Percentiles rank a stretch among this genome's conserved stretches.
Conservation (phyloP, 2,888 invertebrate genomes). For the Chironomus riparius region DNA sequence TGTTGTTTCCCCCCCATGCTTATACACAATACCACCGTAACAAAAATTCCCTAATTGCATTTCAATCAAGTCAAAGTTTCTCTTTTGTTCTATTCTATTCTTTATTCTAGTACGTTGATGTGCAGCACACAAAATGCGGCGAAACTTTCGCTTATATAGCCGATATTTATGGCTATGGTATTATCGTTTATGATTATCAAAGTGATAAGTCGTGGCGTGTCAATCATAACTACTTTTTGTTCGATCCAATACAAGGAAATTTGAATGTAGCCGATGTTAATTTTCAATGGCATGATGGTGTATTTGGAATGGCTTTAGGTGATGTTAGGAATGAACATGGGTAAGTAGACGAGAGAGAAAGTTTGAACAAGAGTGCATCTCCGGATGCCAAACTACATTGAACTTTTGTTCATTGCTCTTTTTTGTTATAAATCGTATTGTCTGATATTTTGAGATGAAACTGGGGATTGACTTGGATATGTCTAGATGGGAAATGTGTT, state of each 20-base stretch:
- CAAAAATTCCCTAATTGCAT: background rate
- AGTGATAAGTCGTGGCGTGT: slow-evolving; percentile 70
- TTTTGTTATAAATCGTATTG: background rate
- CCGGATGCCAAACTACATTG: background rate
- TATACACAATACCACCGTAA: too few relatives aligned
- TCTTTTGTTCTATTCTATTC: background rate
- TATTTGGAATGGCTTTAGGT: slow-evolving; percentile 60
- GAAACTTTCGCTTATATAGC: slow-evolving; percentile 69
- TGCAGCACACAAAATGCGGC: slow-evolving; percentile 45
- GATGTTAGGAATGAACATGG: background rate
- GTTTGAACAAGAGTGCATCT: background rate
- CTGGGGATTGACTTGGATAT: too few relatives aligned
- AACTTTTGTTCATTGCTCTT: background rate
- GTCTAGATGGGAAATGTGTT: too few relatives aligned
- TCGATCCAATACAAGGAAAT: slow-evolving; percentile 68
- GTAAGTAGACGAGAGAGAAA: background rate
- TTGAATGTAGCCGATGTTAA: slow-evolving; percentile 67
- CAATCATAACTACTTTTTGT: slow-evolving; percentile 73
- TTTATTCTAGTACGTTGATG: slow-evolving; percentile 56
- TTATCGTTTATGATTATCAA: slow-evolving; percentile 61
- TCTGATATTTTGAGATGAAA: slow-evolving; percentile 44
- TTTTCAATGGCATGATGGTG: slow-evolving; percentile 81
- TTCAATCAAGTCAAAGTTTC: background rate
- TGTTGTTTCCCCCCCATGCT: too few relatives aligned
- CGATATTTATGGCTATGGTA: slow-evolving; percentile 63